Conservation (phyloP, 2,797 vertebrate species). For the Geotrypetes seraphini region DNA sequence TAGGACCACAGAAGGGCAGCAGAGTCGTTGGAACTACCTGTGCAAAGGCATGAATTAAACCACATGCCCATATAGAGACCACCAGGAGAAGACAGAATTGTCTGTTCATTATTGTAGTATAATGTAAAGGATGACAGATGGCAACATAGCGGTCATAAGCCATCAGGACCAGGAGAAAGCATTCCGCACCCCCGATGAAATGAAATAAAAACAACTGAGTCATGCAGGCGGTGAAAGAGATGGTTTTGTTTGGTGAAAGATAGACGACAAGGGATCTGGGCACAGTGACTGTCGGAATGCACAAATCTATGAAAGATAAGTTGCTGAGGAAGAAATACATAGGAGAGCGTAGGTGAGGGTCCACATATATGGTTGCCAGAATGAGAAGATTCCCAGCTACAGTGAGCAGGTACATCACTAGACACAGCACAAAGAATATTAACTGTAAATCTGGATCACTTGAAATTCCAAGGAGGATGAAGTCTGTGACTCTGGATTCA, state of each 20-base stretch:
- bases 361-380: conserved; percentile 22
- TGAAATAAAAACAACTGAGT: no score
- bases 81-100: no score
- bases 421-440: conserved; percentile 25
- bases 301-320: conserved; percentile 41
- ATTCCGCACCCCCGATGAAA: no score
- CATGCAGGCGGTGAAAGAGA: no score
- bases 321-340: no score
- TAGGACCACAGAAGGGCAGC: conserved; percentile 40
- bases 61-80: conserved; percentile 37
- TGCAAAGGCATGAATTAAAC: conserved; percentile 30
- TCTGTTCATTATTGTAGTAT: no score
- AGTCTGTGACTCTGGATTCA: not conserved
- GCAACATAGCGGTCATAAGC: no score
- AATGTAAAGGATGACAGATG: no score
- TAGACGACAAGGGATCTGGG: conserved; percentile 37
- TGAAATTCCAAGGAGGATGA: no score
- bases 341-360: conserved; percentile 24
- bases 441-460: conserved; percentile 7
- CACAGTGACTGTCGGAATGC: conserved; percentile 40
- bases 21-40: conserved; percentile 33
- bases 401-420: conserved; percentile 29
- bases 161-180: no score
- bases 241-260: conserved; percentile 26
- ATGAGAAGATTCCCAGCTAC: conserved; percentile 33